Base-by-base conservation (phyloP, 2,113 vertebrate genomes). In the Melanocharis versteri region DNA sequence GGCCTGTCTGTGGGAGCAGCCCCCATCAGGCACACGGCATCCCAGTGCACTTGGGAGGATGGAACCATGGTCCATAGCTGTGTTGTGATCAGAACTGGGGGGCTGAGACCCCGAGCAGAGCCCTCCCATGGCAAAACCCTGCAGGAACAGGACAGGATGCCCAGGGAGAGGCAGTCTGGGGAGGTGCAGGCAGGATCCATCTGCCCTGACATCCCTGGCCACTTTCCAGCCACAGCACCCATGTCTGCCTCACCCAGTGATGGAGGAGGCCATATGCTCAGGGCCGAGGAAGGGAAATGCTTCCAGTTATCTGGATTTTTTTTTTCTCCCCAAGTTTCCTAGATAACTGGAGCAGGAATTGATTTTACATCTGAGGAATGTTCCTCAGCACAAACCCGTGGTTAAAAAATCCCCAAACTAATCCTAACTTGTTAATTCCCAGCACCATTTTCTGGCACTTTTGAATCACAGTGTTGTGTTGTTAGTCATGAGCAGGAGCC, bases 381-480 rank as follows among this genome's bases (percentile, higher is more conserved):
- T 69, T 79, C 65, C 68, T 35, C 31, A n/a, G 66, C 60, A 51
- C 30, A 85, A 95, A 93, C 40, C 22, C 0, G 0, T 66, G 51
- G 42, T 66, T 64, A 26, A 50, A 81, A 90, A 82, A 75, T 51
- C 26, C 58, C 39, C 24, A 51, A 28, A 65, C 20, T 54, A 83
- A 79, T 75, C 71, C 79, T 64, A 77, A 83, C 73, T 37, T 72
- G 31, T 81, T 87, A 88, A 90, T 88, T 90, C 66, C 57, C 82
- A 54, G n/a, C 37, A 53, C 54, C 35, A 6, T 83, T 87, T 91
- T 83, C 85, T 75, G 62, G 10, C 26, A 56, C 39, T 82, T 75
- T 78, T 37, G 70, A 89, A 83, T 58, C 56, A 19, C 58, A 62
- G 62, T 62, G 75, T 78, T 84, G 57, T 45, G 53, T 66, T 60